Base-by-base conservation (phyloP, 2,113 vertebrate species). In the Sinosuthora webbiana region DNA sequence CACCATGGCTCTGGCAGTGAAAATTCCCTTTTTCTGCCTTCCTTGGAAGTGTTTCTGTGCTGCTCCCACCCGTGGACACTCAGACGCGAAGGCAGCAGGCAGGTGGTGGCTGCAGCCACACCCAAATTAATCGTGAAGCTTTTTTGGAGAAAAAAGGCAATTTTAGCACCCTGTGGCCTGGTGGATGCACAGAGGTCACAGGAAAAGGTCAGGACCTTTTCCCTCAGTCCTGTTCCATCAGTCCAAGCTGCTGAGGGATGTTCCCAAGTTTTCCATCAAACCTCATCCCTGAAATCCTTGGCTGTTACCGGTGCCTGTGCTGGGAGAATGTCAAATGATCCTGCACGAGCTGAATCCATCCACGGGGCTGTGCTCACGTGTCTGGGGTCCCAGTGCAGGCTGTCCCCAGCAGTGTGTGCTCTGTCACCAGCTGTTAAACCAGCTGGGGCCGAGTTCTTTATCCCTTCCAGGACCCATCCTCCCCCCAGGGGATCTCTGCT, bases 21-120 rank as follows among this genome's bases (percentile, higher is more conserved):
- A 47, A 71, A 31, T 3, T 4, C 2, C 30, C n/a, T 7, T 63
- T 63, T 82, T 31, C 62, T 25, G 0, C 39, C 47, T 6, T 17
- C 22, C 18, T 11, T 1, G 6, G 37, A 3, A 4, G 11, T 0
- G 47, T 44, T 30, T 2, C n/a, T 10, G 23, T 7, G 56, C 71
- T 44, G 24, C 5, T 57, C 15, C 23, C 28, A 11, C 2, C 11
- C 12, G 27, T 14, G 50, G 39, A 9, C 2, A 2, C 20, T 25
- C 15, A 2, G 52, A 11, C 10, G 1, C 3, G 5, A 15, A 59
- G 20, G 28, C 18, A 27, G 13, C 27, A 16, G 37, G 17, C 5
- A 37, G 64, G 33, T 4, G 25, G 30, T 15, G 35, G 42, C 71
- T 71, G 63, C 50, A 55, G 68, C 67, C 37, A 7, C 45, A 7